Evolutionary conservation across 2,797 vertebrate species (phyloP), one percentile per base, ranked within the genome.

Genomic region (Valencia hispanica): DNA sequence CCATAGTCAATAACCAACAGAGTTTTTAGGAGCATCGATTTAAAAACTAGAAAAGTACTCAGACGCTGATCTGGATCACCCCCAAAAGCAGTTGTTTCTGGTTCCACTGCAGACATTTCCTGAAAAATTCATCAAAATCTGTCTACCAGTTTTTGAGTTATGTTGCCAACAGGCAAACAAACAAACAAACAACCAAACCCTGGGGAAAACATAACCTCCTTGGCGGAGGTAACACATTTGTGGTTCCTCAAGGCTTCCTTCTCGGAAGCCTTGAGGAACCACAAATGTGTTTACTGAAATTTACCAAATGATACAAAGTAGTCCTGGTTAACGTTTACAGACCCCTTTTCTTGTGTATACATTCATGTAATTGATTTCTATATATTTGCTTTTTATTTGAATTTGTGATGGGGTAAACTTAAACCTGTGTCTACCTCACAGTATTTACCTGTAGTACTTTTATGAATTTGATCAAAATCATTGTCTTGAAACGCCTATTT

Each of bases 391-490:
- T 39, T 39, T 63, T 5, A 34, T 34, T 68, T 66, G 27, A 0
- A 50, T 71, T 34, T 41, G n/a, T 32, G 27, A 68, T 25, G 66
- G 39, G 18, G 39, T 55, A 65, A 53, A 53, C 14, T 32, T 3
- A 11, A 66, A 34, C 48, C 48, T 68, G 12, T 4, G 22, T 50
- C 47, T 41, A 30, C 43, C 71, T 30, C 8, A 57, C 9, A 14
- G 36, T 41, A 57, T 51, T 27, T 39, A 8, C 6, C 5, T 17
- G 36, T 72, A 36, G 41, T 20, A n/a, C 27, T n/a, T 73, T 45
- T 20, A 48, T 74, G 20, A 55, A 55, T 73, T 51, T 81, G 47
- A 9, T 47, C 22, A 75, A 36, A 85, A 75, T 74, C 51, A 72
- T 3, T 45, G 47, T 11, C 11, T 27, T 66, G 79, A 57, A 50